phyloP scores from a whole-genome alignment of 2,888 invertebrate genomes.

The Aricia artaxerxes region DNA sequence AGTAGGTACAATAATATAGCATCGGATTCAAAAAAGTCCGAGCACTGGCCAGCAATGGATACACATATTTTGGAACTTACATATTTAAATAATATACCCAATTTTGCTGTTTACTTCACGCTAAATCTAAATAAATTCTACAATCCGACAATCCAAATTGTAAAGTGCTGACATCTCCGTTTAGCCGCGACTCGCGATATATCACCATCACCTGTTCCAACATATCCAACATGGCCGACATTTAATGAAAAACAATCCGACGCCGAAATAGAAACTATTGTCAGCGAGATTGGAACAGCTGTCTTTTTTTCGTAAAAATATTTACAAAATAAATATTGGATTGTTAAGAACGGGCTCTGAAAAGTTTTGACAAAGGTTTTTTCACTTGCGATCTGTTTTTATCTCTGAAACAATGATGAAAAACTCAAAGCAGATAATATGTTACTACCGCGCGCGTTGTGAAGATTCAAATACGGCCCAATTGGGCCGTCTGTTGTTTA shows the following conservation, averaged over 20 bases:
- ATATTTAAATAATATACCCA: no score
- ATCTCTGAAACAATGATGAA: no score
- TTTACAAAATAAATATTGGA: slow-evolving; percentile 12
- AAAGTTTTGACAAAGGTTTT: not conserved
- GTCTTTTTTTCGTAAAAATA: slow-evolving; percentile 4
- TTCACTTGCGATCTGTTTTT: not conserved
- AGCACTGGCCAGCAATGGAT: no score
- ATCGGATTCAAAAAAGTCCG: no score
- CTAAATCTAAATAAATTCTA: not conserved
- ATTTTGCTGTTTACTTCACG: no score
- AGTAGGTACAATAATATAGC: no score
- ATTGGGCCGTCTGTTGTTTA: no score
- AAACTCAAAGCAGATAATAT: no score
- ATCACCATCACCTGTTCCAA: slow-evolving; percentile 7
- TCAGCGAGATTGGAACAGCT: slow-evolving; percentile 2
- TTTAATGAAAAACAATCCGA: slow-evolving; percentile 8
- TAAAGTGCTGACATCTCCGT: not conserved
- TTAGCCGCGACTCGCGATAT: not conserved
- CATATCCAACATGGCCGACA: not conserved
- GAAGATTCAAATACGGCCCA: no score
- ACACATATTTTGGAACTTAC: no score
- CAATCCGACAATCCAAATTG: not conserved
- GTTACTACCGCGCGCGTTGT: no score
- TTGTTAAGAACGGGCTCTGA: not conserved
- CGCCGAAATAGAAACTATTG: slow-evolving; percentile 19